Conservation (phyloP, 2,888 invertebrate genomes). For the Campoletis raptor region DNA sequence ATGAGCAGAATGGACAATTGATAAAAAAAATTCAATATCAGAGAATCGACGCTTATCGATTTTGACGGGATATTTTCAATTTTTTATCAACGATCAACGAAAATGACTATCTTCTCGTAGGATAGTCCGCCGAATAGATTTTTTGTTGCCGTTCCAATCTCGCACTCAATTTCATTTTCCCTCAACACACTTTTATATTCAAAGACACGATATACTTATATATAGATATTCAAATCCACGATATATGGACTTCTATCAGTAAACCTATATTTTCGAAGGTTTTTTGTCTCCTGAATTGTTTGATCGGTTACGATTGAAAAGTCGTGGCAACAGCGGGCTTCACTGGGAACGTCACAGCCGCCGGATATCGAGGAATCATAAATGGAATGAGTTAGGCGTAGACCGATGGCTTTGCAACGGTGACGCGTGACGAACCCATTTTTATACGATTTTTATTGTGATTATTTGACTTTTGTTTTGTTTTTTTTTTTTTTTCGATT, state of each 20-base stretch:
- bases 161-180: not conserved
- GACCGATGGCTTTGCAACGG: slow-evolving; percentile 45
- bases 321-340: slow-evolving; percentile 47
- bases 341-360: slow-evolving; percentile 52
- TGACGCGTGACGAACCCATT: slow-evolving; percentile 63
- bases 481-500: slow-evolving; percentile 38
- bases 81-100: slow-evolving; percentile 16
- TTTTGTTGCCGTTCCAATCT: slow-evolving; percentile 31
- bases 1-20: not conserved
- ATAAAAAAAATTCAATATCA: not conserved
- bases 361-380: slow-evolving; percentile 61
- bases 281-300: slow-evolving; percentile 46
- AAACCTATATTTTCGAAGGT: slow-evolving; percentile 30
- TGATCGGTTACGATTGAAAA: slow-evolving; percentile 62
- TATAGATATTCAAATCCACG: not conserved
- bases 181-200: slow-evolving; percentile 11
- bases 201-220: slow-evolving; percentile 19
- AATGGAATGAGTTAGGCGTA: slow-evolving; percentile 13
- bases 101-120: slow-evolving; percentile 8
- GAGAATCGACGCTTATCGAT: not conserved
- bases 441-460: slow-evolving; percentile 58
- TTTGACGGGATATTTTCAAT: not conserved
- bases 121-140: slow-evolving; percentile 20
- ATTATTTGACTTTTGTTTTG: slow-evolving; percentile 2
- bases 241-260: slow-evolving; percentile 26